A percentile compares a stretch with the other conserved stretches of the same genome.
Conservation (phyloP, 2,797 vertebrate species). For the Calcarius lapponicus region DNA sequence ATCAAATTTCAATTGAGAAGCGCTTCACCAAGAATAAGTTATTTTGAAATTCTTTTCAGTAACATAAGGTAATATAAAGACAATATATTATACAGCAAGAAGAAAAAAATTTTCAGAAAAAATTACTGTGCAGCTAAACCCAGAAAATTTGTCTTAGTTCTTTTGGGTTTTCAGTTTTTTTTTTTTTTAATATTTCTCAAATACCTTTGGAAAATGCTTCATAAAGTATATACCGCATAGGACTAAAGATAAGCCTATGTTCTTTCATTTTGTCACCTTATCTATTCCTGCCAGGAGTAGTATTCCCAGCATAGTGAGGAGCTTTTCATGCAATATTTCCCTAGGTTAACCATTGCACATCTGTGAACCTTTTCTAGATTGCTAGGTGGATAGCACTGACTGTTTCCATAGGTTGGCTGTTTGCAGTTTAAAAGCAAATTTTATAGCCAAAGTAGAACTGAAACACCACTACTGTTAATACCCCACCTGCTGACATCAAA, state of each 20-base stretch:
- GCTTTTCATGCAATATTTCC: neutral
- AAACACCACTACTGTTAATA: neutral
- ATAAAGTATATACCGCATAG: neutral
- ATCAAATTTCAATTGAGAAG: constrained; percentile 42
- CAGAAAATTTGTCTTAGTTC: neutral
- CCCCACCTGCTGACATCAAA: neutral
- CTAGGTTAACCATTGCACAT: neutral
- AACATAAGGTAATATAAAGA: constrained; percentile 4
- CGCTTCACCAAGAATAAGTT: constrained; percentile 10
- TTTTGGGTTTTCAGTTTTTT: neutral
- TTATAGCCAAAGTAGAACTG: neutral
- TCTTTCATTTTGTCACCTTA: neutral
- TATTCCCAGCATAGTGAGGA: neutral
- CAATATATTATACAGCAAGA: neutral
- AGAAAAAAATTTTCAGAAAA: neutral
- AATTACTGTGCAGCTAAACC: neutral
- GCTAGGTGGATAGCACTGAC: neutral
- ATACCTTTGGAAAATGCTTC: neutral
- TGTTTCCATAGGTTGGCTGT: neutral
- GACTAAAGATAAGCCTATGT: neutral
- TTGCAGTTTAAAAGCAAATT: neutral
- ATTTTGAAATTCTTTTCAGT: neutral
- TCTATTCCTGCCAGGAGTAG: neutral
- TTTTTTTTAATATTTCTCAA: neutral
- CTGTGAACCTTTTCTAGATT: neutral